Conservation (phyloP, 92 coral and sea anemone genomes). For the Muricea muricata region DNA sequence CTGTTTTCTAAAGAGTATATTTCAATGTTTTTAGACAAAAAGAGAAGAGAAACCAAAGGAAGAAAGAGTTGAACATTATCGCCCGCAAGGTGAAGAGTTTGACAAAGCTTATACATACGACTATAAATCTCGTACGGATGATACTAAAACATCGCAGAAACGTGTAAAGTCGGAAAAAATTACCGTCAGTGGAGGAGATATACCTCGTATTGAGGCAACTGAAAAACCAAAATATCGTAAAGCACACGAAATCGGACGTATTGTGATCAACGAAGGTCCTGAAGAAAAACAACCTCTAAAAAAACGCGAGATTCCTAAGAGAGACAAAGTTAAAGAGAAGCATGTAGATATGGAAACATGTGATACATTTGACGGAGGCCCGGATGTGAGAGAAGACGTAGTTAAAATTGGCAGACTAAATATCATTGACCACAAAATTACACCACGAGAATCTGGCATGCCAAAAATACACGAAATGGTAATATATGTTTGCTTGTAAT, state of each 20-base stretch:
- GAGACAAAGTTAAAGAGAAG: neutral
- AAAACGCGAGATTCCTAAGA: neutral
- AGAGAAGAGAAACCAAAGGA: conserved; percentile 1
- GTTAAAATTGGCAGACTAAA: conserved; percentile 19
- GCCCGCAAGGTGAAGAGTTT: neutral
- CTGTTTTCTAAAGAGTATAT: neutral
- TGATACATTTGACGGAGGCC: neutral
- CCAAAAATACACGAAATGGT: neutral
- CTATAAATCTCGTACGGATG: conserved; percentile 18
- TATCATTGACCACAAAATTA: conserved; percentile 3
- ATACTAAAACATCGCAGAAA: neutral
- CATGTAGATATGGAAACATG: neutral
- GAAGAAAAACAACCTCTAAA: neutral
- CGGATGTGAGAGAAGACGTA: neutral
- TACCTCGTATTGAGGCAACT: neutral
- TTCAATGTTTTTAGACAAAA: neutral
- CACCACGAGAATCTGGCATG: neutral
- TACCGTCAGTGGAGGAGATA: conserved; percentile 11
- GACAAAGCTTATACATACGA: conserved; percentile 20
- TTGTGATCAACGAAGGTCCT: conserved; percentile 29
- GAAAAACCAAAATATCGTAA: conserved; percentile 11
- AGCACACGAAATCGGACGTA: conserved; percentile 17
- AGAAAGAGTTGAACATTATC: neutral
- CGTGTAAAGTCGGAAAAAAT: conserved; percentile 8
- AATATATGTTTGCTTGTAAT: too few relatives aligned